Evolutionary conservation across 2,113 vertebrate species (phyloP).

Genomic region (Megatriorchis doriae): DNA sequence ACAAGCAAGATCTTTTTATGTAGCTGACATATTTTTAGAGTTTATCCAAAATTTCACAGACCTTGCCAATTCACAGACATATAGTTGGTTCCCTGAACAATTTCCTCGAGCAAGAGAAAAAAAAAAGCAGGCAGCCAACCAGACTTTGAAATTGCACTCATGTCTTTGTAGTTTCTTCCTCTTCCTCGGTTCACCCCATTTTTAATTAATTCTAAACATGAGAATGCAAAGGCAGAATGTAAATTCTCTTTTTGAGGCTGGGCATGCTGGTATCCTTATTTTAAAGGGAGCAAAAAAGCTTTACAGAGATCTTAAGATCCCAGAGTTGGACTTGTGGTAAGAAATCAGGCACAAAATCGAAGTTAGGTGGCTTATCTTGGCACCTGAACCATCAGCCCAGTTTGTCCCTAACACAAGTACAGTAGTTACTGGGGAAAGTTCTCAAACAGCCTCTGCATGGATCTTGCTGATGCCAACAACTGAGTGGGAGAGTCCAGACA

Average conservation of each 20-base stretch:
- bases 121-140: neutral
- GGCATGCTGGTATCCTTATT: neutral
- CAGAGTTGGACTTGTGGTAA: neutral
- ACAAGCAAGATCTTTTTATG: neutral
- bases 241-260: neutral
- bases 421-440: neutral
- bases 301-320: neutral
- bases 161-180: neutral
- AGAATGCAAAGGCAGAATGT: neutral
- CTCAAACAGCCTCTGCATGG: neutral
- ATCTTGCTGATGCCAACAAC: neutral
- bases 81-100: neutral
- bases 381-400: neutral
- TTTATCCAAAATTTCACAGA: neutral
- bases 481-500: neutral
- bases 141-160: neutral
- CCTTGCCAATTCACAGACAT: neutral
- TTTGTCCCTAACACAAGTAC: neutral
- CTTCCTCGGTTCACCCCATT: neutral
- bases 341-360: neutral
- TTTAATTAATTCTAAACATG: neutral
- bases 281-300: neutral
- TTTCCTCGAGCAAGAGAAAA: accelerated
- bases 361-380: neutral
- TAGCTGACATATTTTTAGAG: neutral